These are phyloP conservation scores for Mya arenaria DNA, from an alignment of 1,140 invertebrate species.

Conservation along the genomic window DNA sequence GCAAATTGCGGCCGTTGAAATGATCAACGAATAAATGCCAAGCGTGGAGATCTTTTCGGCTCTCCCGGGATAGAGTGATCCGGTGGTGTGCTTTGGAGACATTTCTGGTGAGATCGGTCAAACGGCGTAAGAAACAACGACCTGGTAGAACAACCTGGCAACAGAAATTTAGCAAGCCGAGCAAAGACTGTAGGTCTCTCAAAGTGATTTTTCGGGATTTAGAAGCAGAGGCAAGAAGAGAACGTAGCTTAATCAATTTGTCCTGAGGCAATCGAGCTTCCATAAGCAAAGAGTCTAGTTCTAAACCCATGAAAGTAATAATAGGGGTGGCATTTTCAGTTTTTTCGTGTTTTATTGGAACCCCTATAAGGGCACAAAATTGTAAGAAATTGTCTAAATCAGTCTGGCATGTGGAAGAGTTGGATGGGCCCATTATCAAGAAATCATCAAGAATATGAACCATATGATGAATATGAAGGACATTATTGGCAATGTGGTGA, in stretches of 20 bases:
- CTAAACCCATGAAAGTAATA: conserved; percentile 36
- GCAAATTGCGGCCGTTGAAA: conserved; percentile 50
- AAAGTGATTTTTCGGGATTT: conserved; percentile 1
- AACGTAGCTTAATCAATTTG: conserved; percentile 15
- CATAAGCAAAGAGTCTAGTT: conserved; percentile 33
- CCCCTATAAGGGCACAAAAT: conserved; percentile 10
- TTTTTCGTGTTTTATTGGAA: conserved; percentile 35
- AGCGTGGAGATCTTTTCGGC: conserved; percentile 5
- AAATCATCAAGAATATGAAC: conserved; percentile 50
- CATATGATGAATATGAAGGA: conserved; percentile 14
- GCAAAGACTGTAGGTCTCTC: conserved; percentile 45
- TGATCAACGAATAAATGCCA: conserved; percentile 31
- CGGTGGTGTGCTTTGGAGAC: conserved; percentile 46
- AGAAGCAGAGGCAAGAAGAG: background rate
- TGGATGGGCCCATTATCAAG: conserved; percentile 15
- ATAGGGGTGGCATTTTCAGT: background rate
- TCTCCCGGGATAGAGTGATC: conserved; percentile 38
- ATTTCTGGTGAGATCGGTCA: conserved; percentile 44
- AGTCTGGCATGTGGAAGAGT: background rate
- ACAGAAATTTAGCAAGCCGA: conserved; percentile 50
- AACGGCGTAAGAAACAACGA: conserved; percentile 42
- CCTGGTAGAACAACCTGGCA: conserved; percentile 44
- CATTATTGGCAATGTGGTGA: background rate
- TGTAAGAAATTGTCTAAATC: conserved; percentile 27
- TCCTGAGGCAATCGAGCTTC: conserved; percentile 30